Evolutionary conservation across 2,888 invertebrate species (phyloP).

Genomic region (Stramonita haemastoma): DNA sequence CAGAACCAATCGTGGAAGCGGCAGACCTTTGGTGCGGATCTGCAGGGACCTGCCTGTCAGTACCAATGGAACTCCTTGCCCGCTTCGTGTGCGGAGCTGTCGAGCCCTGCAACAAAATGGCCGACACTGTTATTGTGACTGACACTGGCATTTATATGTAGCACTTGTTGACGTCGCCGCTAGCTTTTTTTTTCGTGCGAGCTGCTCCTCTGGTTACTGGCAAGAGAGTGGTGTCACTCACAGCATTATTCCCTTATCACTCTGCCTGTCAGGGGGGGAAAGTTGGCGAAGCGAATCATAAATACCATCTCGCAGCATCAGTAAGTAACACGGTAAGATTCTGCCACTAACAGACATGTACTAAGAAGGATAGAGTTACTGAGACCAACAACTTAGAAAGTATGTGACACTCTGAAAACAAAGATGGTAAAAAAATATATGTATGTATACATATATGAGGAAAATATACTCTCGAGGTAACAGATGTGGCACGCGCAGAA

Average conservation of each 20-base stretch:
- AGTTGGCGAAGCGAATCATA: background rate
- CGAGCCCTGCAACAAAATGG: slow-evolving; percentile 45
- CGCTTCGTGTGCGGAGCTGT: slow-evolving; percentile 42
- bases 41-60: slow-evolving; percentile 21
- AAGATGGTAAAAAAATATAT: too few species aligned
- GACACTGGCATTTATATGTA: slow-evolving; percentile 17
- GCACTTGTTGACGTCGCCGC: slow-evolving; percentile 13
- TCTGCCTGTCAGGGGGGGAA: background rate
- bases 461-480: too few species aligned
- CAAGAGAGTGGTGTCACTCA: background rate
- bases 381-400: too few species aligned
- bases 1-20: slow-evolving; percentile 16
- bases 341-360: too few species aligned
- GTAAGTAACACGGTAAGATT: too few species aligned
- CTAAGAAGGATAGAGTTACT: too few species aligned
- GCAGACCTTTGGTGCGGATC: background rate
- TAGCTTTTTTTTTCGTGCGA: background rate
- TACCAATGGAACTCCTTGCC: slow-evolving; percentile 48
- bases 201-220: background rate
- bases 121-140: background rate
- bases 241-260: background rate
- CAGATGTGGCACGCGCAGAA: too few species aligned
- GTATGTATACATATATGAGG: too few species aligned
- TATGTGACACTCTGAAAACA: too few species aligned
- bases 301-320: background rate